Evolutionary conservation across 2,113 vertebrate genomes (phyloP).

Genomic region (Eubucco bourcierii): DNA sequence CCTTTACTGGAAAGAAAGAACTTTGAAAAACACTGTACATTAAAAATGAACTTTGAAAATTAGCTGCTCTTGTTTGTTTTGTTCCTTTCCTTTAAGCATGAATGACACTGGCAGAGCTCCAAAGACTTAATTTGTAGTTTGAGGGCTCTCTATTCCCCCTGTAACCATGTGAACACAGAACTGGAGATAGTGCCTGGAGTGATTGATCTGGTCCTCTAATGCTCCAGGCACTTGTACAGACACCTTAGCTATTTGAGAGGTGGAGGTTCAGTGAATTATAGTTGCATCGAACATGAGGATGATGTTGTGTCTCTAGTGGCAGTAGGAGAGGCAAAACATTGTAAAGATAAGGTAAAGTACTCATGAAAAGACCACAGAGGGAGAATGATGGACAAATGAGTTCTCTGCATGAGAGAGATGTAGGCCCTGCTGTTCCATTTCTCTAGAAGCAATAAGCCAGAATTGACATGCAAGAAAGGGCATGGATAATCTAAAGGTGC

Average conservation of each 20-base stretch:
- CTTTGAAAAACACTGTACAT: background rate
- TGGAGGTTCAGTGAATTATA: background rate
- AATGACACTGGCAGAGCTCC: background rate
- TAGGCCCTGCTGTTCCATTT: background rate
- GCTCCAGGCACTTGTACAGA: background rate
- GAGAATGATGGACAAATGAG: background rate
- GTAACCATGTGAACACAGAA: background rate
- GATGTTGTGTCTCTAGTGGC: background rate
- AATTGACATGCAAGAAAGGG: background rate
- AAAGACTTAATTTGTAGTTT: background rate
- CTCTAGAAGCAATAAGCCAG: background rate
- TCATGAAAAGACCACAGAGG: background rate
- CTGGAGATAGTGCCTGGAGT: background rate
- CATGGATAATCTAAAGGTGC: background rate
- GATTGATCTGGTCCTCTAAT: background rate
- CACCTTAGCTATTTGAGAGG: background rate
- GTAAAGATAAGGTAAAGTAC: background rate
- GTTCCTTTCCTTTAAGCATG: background rate
- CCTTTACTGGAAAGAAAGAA: background rate
- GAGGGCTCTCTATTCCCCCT: background rate
- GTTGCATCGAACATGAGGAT: background rate
- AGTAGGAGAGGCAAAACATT: background rate
- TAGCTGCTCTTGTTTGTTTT: background rate
- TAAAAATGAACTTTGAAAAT: background rate
- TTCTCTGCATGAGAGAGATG: background rate